phyloP scores from a whole-genome alignment of 2,113 vertebrate species.

The Trichechus manatus region DNA sequence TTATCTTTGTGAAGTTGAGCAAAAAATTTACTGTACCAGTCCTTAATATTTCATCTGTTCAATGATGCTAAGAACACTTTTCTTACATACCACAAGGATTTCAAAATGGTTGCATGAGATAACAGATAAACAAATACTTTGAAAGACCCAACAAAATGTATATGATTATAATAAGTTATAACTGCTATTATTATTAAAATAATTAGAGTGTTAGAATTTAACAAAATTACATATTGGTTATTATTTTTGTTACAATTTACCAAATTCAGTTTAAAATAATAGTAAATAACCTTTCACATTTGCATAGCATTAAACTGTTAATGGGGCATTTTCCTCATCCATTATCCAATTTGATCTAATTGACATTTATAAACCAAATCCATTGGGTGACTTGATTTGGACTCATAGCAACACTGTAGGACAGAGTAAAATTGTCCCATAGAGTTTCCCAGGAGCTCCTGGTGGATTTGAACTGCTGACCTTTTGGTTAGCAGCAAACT shows the following conservation, averaged over 20 bases:
- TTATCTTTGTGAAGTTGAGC: neutral
- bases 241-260: conserved; percentile 1
- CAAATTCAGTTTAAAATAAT: neutral
- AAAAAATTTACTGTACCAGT: neutral
- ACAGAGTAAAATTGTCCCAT: no score
- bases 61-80: neutral
- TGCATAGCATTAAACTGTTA: neutral
- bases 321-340: neutral
- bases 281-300: neutral
- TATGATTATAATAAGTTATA: neutral
- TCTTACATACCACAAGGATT: neutral
- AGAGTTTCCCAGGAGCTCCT: no score
- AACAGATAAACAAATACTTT: neutral
- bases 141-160: neutral
- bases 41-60: neutral
- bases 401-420: no score
- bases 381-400: no score
- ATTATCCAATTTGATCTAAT: neutral
- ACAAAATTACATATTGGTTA: neutral
- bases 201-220: neutral
- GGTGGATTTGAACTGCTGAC: no score
- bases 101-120: neutral
- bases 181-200: neutral
- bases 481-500: no score
- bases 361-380: neutral